Percentiles rank a stretch among this genome's conserved stretches.
These are phyloP conservation scores for Tribolium madens DNA, from an alignment of 1,140 invertebrate species.

Conservation along the genomic window DNA sequence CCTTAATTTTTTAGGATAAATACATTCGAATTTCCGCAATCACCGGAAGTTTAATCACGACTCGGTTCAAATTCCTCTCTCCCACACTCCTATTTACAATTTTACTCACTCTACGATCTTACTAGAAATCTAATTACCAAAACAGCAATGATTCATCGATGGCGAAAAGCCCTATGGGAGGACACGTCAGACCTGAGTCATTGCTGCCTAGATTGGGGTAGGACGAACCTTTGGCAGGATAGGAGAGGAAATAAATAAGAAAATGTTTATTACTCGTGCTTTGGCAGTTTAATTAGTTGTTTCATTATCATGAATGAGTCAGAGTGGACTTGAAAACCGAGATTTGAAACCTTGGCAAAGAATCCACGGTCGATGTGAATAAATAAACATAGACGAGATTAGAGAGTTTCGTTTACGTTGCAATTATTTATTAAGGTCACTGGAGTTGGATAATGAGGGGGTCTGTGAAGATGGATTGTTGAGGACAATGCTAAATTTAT, in stretches of 20 bases:
- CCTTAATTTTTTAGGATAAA: no score
- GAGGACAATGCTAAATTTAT: not conserved
- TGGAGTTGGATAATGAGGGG: not conserved
- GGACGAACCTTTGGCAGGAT: not conserved
- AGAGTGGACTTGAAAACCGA: not conserved
- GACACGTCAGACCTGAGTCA: constrained; percentile 40
- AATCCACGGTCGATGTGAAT: not conserved
- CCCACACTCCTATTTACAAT: constrained; percentile 15
- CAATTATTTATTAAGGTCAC: not conserved
- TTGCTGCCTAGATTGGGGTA: constrained; percentile 33
- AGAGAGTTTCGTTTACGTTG: not conserved
- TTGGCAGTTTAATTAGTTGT: not conserved
- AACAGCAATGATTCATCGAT: constrained; percentile 21
- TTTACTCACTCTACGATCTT: not conserved
- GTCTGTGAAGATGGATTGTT: not conserved
- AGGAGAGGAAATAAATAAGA: no score
- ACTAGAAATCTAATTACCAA: constrained; percentile 24
- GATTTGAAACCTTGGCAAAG: not conserved
- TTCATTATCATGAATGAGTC: no score
- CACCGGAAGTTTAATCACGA: constrained; percentile 1
- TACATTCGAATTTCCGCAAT: no score
- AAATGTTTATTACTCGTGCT: no score
- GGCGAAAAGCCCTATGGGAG: constrained; percentile 11
- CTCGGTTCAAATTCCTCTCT: constrained; percentile 5
- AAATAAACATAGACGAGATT: not conserved